These are phyloP conservation scores for Branchellion lobata DNA, from an alignment of 2,888 invertebrate species.

Conservation along the genomic window DNA sequence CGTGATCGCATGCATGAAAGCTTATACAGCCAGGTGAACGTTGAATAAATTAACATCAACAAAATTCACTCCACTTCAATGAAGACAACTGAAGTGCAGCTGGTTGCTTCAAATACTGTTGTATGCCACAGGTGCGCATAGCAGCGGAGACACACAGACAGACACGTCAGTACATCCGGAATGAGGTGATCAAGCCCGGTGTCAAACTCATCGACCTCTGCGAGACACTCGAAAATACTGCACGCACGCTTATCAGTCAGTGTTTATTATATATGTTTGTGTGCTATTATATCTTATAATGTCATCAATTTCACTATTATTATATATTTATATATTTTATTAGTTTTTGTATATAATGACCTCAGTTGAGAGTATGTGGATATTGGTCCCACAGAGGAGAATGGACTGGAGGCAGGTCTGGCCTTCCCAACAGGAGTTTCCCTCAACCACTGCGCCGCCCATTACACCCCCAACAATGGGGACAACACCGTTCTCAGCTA, in stretches of 20 bases:
- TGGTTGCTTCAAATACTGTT: too few relatives aligned
- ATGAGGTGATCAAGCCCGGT: slow-evolving; percentile 88
- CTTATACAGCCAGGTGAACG: slow-evolving; percentile 75
- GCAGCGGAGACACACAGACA: slow-evolving; percentile 96
- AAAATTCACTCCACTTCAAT: not conserved
- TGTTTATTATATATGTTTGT: too few relatives aligned
- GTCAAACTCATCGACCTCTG: slow-evolving; percentile 97
- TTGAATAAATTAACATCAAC: not conserved
- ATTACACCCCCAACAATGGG: slow-evolving; percentile 98
- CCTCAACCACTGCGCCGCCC: slow-evolving; percentile 97
- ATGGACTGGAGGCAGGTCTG: slow-evolving; percentile 83
- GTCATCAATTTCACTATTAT: not conserved
- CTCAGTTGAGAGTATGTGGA: not conserved
- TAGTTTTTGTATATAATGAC: not conserved
- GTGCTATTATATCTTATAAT: too few relatives aligned
- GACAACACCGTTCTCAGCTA: slow-evolving; percentile 89
- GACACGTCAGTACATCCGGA: slow-evolving; percentile 84
- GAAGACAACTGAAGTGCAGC: too few relatives aligned
- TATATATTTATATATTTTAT: not conserved
- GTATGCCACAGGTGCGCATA: slow-evolving; percentile 78
- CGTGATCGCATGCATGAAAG: slow-evolving; percentile 86
- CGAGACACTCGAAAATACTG: slow-evolving; percentile 88
- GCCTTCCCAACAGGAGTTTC: slow-evolving; percentile 95
- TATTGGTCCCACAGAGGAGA: slow-evolving; percentile 67
- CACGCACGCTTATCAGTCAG: slow-evolving; percentile 77